Conservation (phyloP, 2,797 vertebrate species). For the Danio albolineatus region DNA sequence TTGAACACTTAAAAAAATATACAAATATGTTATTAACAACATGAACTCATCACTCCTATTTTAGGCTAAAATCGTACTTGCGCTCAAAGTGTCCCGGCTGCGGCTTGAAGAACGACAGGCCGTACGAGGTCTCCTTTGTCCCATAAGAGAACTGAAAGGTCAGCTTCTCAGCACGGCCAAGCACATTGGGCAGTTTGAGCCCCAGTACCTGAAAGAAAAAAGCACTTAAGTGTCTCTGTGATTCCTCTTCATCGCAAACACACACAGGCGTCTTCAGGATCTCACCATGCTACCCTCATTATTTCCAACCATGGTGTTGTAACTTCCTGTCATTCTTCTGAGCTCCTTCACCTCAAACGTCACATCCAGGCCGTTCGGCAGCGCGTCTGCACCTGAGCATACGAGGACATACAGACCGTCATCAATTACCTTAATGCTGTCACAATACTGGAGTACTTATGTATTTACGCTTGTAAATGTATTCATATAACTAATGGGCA, state of each 20-base stretch:
- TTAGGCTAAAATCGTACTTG: slow-evolving; percentile 84
- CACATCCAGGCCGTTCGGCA: slow-evolving; percentile 94
- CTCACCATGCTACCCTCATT: slow-evolving; percentile 99
- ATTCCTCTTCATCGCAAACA: background rate
- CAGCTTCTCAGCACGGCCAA: slow-evolving; percentile 94
- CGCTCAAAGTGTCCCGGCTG: slow-evolving; percentile 91
- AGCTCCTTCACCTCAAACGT: slow-evolving; percentile 95
- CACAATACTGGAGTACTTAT: too few species aligned
- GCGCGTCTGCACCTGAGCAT: slow-evolving; percentile 86
- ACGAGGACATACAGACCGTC: too few species aligned
- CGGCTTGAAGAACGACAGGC: slow-evolving; percentile 96
- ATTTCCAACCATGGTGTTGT: slow-evolving; percentile 98
- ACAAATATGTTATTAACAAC: too few species aligned
- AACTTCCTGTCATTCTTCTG: slow-evolving; percentile 92
- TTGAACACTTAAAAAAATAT: too few species aligned
- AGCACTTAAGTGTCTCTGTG: background rate
- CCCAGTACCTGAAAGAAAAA: slow-evolving; percentile 86
- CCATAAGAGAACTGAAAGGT: slow-evolving; percentile 99
- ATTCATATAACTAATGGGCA: too few species aligned
- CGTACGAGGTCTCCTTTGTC: slow-evolving; percentile 97
- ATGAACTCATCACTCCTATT: background rate
- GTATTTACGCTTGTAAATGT: too few species aligned
- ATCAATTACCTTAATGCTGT: too few species aligned
- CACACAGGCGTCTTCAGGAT: background rate
- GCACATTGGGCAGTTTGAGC: slow-evolving; percentile 91